Evolutionary conservation across 2,888 invertebrate species (phyloP), one percentile per base, ranked within the genome.

Genomic region (Acanthococcus lagerstroemiae): DNA sequence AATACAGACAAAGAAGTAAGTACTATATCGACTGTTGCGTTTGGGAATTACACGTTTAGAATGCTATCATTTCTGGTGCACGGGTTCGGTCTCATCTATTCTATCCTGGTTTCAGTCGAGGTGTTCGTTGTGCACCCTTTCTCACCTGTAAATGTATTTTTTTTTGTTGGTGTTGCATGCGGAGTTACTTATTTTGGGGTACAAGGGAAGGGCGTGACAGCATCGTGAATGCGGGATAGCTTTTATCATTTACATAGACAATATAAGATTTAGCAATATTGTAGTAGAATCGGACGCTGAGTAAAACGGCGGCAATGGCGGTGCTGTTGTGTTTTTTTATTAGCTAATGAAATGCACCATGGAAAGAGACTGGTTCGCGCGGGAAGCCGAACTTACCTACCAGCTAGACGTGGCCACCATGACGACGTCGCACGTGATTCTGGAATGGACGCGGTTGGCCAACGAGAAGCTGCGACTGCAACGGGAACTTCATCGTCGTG

Each of bases 401-500:
- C 71, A 72, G 70, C 67, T 88, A 15, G 87, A 89, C 72, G 83
- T 84, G 69, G 82, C 85, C 0, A 84, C 84, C 0, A 78, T 88
- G n/a, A 82, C 85, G 69, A 85, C 85, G 21, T 88, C 89, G 0
- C 85, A 87, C 73, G 83, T 84, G 0, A 82, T 86, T 1, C 77
- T 87, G 44, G 88, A 90, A 72, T 82, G 88, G 71, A 85, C 86
- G 0, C 84, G 86, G 70, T 80, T 86, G 2, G 81, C 83, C 65
- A 86, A 86, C 70, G 88, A 88, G 54, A 84, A 85, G 70, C 73
- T 85, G 25, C 79, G 80, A 22, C 74, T 87, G 27, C 87, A 89
- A 74, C 80, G 82, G 70, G 82, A 85, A 72, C 72, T 84, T 12
- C 80, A 82, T 70, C 81, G 82, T 15, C 58, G 67, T 45, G 60